Percentiles rank a stretch among this genome's conserved stretches.
Conservation (phyloP, 2,888 invertebrate species). For the Anoncus sp. region DNA sequence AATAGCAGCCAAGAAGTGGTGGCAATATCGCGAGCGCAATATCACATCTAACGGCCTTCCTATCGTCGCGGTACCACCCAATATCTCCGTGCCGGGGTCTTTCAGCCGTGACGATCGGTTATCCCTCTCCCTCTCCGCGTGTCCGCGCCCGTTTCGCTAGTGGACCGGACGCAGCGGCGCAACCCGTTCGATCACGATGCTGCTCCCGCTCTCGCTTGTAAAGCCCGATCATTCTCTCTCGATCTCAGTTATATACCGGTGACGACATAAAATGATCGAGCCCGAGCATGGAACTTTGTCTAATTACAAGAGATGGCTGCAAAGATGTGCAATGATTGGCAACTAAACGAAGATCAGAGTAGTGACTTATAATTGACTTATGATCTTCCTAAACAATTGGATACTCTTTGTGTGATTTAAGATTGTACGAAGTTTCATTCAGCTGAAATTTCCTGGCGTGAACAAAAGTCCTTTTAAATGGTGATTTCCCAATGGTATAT, state of each 20-base stretch:
- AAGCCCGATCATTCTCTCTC: conserved; percentile 40
- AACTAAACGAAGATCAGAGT: background rate
- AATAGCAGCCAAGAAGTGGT: too few species aligned
- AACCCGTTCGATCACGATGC: conserved; percentile 63
- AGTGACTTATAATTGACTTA: background rate
- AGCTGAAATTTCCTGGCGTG: too few species aligned
- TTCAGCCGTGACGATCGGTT: conserved; percentile 65
- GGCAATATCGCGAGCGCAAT: conserved; percentile 54
- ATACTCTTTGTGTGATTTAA: too few species aligned
- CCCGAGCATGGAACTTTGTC: conserved; percentile 48
- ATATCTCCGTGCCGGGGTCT: conserved; percentile 65
- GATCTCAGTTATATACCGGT: conserved; percentile 58
- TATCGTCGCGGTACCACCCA: conserved; percentile 66
- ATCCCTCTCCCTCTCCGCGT: conserved; percentile 37
- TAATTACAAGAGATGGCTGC: conserved; percentile 5
- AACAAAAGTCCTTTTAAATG: too few species aligned
- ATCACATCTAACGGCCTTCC: conserved; percentile 65
- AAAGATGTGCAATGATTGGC: conserved; percentile 6
- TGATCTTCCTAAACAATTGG: background rate
- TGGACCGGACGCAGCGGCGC: conserved; percentile 60
- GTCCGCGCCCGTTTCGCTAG: conserved; percentile 26
- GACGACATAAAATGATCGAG: conserved; percentile 65
- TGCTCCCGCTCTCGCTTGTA: conserved; percentile 38
- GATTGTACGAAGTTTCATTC: too few species aligned
- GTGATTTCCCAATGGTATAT: too few species aligned